Conservation (phyloP, 2,888 invertebrate genomes). For the Dorcus parallelipipedus region DNA sequence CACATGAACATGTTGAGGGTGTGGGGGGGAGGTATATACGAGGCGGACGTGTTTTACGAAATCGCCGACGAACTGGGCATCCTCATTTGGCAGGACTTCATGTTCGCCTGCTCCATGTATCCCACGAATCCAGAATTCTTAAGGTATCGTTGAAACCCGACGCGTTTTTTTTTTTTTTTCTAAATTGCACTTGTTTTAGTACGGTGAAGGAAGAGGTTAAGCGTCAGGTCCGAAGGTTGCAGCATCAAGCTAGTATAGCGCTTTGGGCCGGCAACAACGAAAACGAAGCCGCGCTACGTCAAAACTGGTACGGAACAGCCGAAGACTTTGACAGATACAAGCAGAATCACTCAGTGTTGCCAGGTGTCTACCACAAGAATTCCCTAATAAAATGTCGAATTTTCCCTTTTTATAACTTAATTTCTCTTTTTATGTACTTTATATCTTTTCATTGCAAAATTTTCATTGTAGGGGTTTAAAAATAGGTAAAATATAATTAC, state of each 20-base stretch:
- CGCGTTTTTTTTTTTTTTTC: background rate
- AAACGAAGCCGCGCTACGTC: constrained; percentile 84
- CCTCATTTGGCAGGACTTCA: constrained; percentile 96
- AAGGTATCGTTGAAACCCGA: constrained; percentile 41
- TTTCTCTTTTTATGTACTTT: too few species aligned
- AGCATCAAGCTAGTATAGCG: constrained; percentile 82
- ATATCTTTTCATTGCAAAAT: too few species aligned
- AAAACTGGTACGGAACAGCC: constrained; percentile 68
- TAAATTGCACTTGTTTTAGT: constrained; percentile 38
- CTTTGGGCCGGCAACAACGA: constrained; percentile 97
- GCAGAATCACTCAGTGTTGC: constrained; percentile 78
- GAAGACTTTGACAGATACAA: constrained; percentile 44
- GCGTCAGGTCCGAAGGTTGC: constrained; percentile 78
- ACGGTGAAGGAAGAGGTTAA: constrained; percentile 72
- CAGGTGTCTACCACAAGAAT: too few species aligned
- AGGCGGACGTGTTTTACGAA: constrained; percentile 84
- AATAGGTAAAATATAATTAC: too few species aligned
- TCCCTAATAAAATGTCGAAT: too few species aligned
- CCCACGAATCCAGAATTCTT: constrained; percentile 73
- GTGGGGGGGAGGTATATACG: constrained; percentile 98
- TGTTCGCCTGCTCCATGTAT: constrained; percentile 96
- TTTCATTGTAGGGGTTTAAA: too few species aligned
- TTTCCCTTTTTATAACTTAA: too few species aligned
- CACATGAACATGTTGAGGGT: constrained; percentile 94
- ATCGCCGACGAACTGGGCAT: constrained; percentile 86